Percentiles rank a stretch among this genome's conserved stretches.
Evolutionary conservation across 1,140 invertebrate species (phyloP).

Genomic region (honey bee (Apis mellifera)): DNA sequence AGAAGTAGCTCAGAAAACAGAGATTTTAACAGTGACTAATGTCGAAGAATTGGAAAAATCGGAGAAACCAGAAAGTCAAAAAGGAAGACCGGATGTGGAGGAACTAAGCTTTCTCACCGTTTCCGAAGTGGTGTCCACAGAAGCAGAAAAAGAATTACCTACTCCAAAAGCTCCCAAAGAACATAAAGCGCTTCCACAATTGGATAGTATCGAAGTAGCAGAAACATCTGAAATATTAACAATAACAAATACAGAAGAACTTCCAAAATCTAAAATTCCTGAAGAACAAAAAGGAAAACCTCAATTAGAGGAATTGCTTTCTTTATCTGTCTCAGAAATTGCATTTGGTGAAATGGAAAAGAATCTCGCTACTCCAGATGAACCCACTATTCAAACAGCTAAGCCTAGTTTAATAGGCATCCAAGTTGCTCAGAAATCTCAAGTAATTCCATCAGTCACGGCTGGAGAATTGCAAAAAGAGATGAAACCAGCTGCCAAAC

Average conservation of each 20-base stretch:
- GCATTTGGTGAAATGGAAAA: slow-evolving; percentile 69
- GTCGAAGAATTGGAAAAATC: slow-evolving; percentile 62
- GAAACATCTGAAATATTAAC: slow-evolving; percentile 71
- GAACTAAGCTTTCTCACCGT: slow-evolving; percentile 68
- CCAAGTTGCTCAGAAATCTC: slow-evolving; percentile 67
- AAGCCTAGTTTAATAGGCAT: slow-evolving; percentile 64
- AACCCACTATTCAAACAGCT: slow-evolving; percentile 66
- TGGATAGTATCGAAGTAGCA: slow-evolving; percentile 67
- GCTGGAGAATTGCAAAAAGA: slow-evolving; percentile 61
- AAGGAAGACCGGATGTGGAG: slow-evolving; percentile 63
- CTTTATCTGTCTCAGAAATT: slow-evolving; percentile 70
- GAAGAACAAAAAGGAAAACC: slow-evolving; percentile 65
- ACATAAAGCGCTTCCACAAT: slow-evolving; percentile 60
- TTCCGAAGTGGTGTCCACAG: slow-evolving; percentile 69
- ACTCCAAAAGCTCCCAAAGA: slow-evolving; percentile 57
- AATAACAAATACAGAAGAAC: slow-evolving; percentile 60
- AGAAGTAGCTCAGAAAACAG: slow-evolving; percentile 69
- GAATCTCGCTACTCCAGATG: slow-evolving; percentile 57
- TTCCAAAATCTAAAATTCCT: slow-evolving; percentile 53
- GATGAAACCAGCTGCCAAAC: slow-evolving; percentile 59
- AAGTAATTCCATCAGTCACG: slow-evolving; percentile 67
- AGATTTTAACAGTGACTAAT: slow-evolving; percentile 61
- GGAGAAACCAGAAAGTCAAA: slow-evolving; percentile 57
- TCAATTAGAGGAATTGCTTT: slow-evolving; percentile 67
- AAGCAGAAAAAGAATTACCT: slow-evolving; percentile 63